Conservation (phyloP, 64 coral and sea anemone species). For the Actinia equina region DNA sequence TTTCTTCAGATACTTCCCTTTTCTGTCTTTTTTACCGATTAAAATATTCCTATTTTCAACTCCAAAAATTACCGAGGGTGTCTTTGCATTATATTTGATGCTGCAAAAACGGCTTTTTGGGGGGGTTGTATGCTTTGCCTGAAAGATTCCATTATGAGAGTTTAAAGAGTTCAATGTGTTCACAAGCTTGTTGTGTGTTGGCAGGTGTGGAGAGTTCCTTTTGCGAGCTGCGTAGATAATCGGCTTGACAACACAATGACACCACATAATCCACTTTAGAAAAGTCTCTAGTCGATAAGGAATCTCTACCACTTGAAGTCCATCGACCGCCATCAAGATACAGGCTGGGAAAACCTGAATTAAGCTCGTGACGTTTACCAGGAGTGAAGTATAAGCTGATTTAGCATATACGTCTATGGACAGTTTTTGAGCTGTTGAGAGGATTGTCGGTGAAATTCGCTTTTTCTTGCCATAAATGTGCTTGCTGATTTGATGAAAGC, state of each 20-base stretch:
- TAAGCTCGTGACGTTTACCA: conserved; percentile 64
- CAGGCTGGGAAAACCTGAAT: conserved; percentile 89
- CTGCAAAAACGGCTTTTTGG: background rate
- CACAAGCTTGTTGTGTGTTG: background rate
- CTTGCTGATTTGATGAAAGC: conserved; percentile 62
- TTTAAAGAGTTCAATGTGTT: background rate
- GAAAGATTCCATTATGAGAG: background rate
- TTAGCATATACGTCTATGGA: conserved; percentile 60
- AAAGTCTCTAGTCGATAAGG: conserved; percentile 31
- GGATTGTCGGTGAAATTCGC: conserved; percentile 33
- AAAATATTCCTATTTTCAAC: background rate
- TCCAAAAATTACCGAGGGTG: background rate
- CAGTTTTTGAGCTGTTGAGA: conserved; percentile 56
- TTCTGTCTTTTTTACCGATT: background rate
- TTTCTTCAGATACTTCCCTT: background rate
- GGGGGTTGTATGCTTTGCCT: no score
- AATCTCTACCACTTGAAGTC: conserved; percentile 47
- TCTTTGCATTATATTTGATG: background rate
- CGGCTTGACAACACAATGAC: conserved; percentile 81
- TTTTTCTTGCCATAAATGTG: conserved; percentile 7
- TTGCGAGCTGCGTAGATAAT: conserved; percentile 56
- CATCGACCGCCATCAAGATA: conserved; percentile 72
- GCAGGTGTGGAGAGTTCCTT: background rate
- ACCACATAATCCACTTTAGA: conserved; percentile 83
- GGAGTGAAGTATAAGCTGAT: conserved; percentile 71